These are phyloP conservation scores for Chlamydotis undulata DNA, from an alignment of 2,113 vertebrate genomes.

Conservation along the genomic window DNA sequence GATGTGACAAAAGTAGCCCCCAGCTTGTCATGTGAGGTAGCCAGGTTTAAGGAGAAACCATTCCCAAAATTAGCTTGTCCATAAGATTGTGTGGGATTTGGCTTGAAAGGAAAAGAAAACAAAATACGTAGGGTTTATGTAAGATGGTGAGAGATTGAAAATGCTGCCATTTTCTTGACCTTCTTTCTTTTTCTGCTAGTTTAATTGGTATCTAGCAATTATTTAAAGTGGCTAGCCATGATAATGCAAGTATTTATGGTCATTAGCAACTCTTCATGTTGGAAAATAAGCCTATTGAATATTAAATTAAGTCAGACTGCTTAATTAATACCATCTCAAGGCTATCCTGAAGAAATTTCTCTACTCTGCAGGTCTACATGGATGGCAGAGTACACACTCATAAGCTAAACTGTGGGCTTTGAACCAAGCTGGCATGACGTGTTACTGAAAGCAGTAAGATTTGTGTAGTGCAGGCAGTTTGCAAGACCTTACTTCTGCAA, in stretches of 20 bases:
- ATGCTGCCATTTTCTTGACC: background rate
- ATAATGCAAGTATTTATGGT: constrained; percentile 33
- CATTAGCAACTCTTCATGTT: constrained; percentile 25
- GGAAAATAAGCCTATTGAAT: constrained; percentile 48
- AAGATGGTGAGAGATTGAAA: background rate
- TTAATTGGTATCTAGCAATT: constrained; percentile 35
- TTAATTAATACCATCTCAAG: constrained; percentile 36
- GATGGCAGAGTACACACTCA: background rate
- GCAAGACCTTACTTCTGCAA: constrained; percentile 1
- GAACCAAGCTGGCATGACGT: background rate
- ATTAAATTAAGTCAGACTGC: constrained; percentile 46
- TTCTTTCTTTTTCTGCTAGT: background rate
- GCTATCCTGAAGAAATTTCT: constrained; percentile 5
- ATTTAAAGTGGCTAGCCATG: constrained; percentile 29
- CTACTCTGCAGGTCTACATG: background rate
- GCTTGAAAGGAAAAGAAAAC: background rate
- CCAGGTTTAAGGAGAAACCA: background rate
- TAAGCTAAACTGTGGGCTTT: background rate
- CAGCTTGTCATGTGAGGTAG: rapidly evolving
- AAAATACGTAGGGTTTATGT: background rate
- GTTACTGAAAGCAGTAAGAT: background rate
- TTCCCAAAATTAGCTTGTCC: background rate
- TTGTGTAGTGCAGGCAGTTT: background rate
- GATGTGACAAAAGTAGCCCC: background rate
- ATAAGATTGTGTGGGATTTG: background rate